Conservation (phyloP, 1,140 invertebrate species). For the Drosophila grimshawi region DNA sequence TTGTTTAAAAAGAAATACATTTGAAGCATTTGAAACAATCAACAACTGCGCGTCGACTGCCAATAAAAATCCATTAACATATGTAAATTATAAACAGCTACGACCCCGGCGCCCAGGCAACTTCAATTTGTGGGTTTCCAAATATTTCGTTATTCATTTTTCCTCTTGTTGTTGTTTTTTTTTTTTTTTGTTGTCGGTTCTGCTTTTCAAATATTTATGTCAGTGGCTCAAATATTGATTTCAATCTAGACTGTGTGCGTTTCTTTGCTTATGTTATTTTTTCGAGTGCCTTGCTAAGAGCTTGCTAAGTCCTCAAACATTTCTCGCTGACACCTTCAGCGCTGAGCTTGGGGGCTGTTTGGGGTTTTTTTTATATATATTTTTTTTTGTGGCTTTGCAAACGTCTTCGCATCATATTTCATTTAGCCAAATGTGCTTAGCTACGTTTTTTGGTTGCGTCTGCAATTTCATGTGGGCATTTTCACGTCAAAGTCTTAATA, state of each 20-base stretch:
- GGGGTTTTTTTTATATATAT: background rate
- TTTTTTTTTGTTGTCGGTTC: background rate
- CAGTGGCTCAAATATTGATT: slow-evolving; percentile 76
- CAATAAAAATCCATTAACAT: slow-evolving; percentile 68
- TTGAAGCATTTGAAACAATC: slow-evolving; percentile 38
- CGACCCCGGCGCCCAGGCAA: slow-evolving; percentile 17
- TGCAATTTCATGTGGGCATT: background rate
- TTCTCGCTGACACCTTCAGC: slow-evolving; percentile 4
- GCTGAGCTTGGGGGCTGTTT: slow-evolving; percentile 20
- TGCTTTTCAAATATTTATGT: slow-evolving; percentile 62
- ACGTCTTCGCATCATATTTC: slow-evolving; percentile 29
- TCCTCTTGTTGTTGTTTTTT: background rate
- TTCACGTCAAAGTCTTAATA: too few relatives aligned
- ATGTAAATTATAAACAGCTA: slow-evolving; percentile 66
- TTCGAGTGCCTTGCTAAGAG: slow-evolving; percentile 21
- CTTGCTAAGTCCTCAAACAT: slow-evolving; percentile 5
- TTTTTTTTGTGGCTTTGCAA: slow-evolving; percentile 15
- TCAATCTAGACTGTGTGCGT: slow-evolving; percentile 44
- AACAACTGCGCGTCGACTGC: slow-evolving; percentile 54
- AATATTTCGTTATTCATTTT: background rate
- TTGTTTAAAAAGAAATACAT: slow-evolving; percentile 50
- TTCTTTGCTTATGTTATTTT: slow-evolving; percentile 18
- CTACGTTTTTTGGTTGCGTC: background rate
- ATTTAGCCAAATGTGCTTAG: slow-evolving; percentile 1
- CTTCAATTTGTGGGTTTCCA: slow-evolving; percentile 34